Conservation (phyloP, 2,113 vertebrate species). For the Mungos mungo region DNA sequence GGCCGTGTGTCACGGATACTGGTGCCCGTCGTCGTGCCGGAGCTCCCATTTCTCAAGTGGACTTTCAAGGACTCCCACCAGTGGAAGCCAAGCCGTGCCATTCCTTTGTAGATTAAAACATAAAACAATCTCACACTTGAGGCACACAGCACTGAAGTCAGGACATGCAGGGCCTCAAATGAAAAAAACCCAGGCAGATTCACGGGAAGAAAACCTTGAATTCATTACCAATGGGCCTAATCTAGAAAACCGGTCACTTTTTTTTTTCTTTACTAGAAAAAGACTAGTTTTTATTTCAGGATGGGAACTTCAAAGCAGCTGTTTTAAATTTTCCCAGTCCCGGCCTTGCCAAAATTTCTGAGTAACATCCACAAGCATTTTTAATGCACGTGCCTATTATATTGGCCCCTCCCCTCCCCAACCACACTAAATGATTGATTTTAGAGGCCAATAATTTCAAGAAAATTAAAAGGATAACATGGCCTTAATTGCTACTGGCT, state of each 20-base stretch:
- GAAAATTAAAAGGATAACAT: constrained; percentile 76
- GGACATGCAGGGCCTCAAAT: neutral
- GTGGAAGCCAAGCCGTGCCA: constrained; percentile 57
- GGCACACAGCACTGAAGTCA: neutral
- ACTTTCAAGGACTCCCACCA: constrained; percentile 53
- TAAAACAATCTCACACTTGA: constrained; percentile 6
- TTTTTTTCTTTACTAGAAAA: constrained; percentile 55
- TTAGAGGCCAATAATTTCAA: constrained; percentile 69
- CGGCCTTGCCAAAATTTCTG: constrained; percentile 55
- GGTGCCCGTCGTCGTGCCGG: constrained; percentile 13
- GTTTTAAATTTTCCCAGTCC: constrained; percentile 44
- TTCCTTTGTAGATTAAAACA: constrained; percentile 53
- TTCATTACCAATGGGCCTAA: constrained; percentile 59
- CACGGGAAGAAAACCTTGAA: constrained; percentile 62
- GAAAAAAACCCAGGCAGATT: constrained; percentile 52
- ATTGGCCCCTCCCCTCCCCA: constrained; percentile 39
- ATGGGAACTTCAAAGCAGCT: constrained; percentile 63
- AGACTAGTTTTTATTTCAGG: constrained; percentile 65
- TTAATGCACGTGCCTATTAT: constrained; percentile 64
- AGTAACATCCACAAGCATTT: constrained; percentile 52
- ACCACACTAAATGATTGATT: constrained; percentile 61
- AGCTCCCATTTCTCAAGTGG: constrained; percentile 46
- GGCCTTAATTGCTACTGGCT: constrained; percentile 75
- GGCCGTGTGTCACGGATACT: neutral
- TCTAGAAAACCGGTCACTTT: constrained; percentile 70